Percentiles rank a stretch among this genome's conserved stretches.
Evolutionary conservation across 1,140 invertebrate species (phyloP).

Genomic region (Aplysia californica): DNA sequence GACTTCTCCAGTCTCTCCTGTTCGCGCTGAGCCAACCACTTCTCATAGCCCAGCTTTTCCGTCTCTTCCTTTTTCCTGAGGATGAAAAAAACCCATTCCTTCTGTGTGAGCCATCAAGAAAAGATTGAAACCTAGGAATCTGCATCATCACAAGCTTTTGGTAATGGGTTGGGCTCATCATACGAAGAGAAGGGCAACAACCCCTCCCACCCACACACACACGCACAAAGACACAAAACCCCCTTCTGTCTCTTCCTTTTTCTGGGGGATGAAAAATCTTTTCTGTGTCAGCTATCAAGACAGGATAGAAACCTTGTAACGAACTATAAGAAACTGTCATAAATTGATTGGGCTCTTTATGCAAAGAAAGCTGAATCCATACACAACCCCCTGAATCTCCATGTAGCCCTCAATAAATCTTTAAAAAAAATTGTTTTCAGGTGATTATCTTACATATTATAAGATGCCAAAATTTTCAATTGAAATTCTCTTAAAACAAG

Average conservation of each 20-base stretch:
- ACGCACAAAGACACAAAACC: too few relatives aligned
- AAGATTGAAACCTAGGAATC: background rate
- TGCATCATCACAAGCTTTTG: background rate
- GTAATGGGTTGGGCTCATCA: background rate
- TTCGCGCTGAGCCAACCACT: slow-evolving; percentile 46
- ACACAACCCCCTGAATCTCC: too few relatives aligned
- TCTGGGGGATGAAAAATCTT: background rate
- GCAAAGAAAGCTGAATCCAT: too few relatives aligned
- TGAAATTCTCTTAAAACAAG: too few relatives aligned
- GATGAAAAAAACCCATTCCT: background rate
- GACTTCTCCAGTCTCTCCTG: slow-evolving; percentile 41
- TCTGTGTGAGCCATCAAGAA: background rate
- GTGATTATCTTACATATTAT: too few relatives aligned
- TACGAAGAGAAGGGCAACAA: background rate
- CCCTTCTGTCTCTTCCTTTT: background rate
- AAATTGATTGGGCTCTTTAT: too few relatives aligned
- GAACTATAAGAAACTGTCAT: too few relatives aligned
- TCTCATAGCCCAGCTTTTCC: slow-evolving; percentile 46
- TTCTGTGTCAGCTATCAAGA: too few relatives aligned
- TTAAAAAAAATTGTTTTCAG: too few relatives aligned
- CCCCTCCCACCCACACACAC: background rate
- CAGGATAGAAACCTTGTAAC: too few relatives aligned
- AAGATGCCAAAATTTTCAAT: too few relatives aligned
- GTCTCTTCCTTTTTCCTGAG: slow-evolving; percentile 42
- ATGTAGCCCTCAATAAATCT: too few relatives aligned